Conservation (phyloP, 2,888 invertebrate genomes). For the Petrolisthes cinctipes region DNA sequence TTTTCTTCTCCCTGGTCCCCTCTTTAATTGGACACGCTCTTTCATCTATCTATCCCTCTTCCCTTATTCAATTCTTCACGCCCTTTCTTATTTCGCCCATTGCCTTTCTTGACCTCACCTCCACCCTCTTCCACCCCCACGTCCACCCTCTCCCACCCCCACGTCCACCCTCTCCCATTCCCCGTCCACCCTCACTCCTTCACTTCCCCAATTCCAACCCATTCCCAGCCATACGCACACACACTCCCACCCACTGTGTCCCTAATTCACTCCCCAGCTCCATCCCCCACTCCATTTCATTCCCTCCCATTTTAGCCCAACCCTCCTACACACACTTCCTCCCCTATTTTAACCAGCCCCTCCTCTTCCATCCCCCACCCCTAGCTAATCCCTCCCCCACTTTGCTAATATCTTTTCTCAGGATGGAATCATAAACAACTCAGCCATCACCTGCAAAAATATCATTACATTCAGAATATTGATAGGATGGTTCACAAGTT, state of each 20-base stretch:
- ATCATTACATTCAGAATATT: too few species aligned
- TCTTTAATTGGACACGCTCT: neutral
- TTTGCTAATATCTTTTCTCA: too few species aligned
- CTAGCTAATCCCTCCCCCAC: neutral
- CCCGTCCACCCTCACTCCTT: neutral
- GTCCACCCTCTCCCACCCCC: neutral
- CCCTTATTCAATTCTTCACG: neutral
- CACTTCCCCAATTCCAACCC: neutral
- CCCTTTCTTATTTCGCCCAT: neutral
- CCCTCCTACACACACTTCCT: neutral
- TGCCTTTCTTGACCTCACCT: neutral
- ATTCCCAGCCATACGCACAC: neutral
- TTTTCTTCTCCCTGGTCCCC: neutral
- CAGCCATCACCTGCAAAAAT: too few species aligned
- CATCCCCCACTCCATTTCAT: neutral
- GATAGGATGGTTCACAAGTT: too few species aligned
- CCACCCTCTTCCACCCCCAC: neutral
- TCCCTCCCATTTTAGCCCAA: neutral
- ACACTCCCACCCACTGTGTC: neutral
- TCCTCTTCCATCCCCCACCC: neutral
- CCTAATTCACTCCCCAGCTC: neutral
- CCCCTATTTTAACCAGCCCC: neutral
- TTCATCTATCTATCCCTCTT: neutral
- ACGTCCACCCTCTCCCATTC: neutral
- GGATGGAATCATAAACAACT: too few species aligned